Evolutionary conservation across 1,140 invertebrate species (phyloP), one percentile per base, ranked within the genome.

Genomic region (Habropoda laboriosa): DNA sequence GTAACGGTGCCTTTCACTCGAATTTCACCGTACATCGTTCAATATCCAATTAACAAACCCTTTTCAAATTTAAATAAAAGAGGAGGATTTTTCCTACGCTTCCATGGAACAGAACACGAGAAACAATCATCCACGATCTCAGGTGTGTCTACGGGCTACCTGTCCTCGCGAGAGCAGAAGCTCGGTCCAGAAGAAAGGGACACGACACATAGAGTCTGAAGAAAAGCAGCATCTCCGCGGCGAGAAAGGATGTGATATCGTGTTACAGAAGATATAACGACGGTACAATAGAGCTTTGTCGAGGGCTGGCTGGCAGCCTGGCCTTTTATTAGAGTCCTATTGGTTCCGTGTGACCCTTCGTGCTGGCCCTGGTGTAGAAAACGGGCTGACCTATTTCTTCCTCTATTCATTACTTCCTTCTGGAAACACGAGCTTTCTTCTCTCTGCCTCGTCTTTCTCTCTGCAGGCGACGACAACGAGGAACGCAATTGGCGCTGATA

Each of bases 201-300:
- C 42, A 21, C 32, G 49, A 49, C 42, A 10, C 18, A 6, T 24
- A 24, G 21, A n/a, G 4, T 24, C 12, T 57, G 47, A 82, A 82
- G 82, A 83, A 87, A 89, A 80, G 83, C 82, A 80, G 83, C 82
- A 82, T 87, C 81, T 81, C 68, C 61, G 76, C 57, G 85, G 77
- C 76, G 72, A 71, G 86, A 87, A 88, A 89, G 83, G 83, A 89
- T 85, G 77, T 73, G 87, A 82, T 91, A 89, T 91, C 90, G 79
- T 72, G 83, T 91, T 90, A 89, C 90, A 74, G 76, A 83, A 55
- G 68, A 91, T 91, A 73, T 55, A 90, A 89, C 87, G 88, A 89
- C 86, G 85, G 87, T 78, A 91, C 89, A 91, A 91, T 90, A 67
- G 85, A 30, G 75, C 82, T 89, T 91, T 90, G 87, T 90, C 74